A percentile compares a stretch with the other conserved stretches of the same genome.
These are phyloP conservation scores for Trissolcus brochymenae DNA, from an alignment of 2,888 invertebrate species.

Conservation along the genomic window DNA sequence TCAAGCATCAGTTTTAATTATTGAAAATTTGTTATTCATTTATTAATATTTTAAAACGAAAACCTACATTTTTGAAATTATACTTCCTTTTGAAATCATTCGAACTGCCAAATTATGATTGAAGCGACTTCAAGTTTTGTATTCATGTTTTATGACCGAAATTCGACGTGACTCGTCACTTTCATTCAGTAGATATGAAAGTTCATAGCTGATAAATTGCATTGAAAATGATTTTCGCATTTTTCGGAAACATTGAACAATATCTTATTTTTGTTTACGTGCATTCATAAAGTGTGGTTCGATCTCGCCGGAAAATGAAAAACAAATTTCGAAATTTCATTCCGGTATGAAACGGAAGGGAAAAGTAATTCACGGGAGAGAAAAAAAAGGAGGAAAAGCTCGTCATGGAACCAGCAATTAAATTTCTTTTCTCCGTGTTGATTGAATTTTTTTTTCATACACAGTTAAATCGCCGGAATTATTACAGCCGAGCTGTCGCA, in stretches of 20 bases:
- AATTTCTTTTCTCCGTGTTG: too few relatives aligned
- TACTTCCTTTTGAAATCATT: too few relatives aligned
- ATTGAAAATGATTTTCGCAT: constrained; percentile 27
- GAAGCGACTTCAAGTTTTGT: constrained; percentile 13
- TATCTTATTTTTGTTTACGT: constrained; percentile 3
- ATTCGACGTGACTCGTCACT: constrained; percentile 23
- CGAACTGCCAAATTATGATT: constrained; percentile 1
- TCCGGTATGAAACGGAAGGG: too few relatives aligned
- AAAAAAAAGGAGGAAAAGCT: too few relatives aligned
- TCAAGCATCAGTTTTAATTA: too few relatives aligned
- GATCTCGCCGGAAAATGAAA: too few relatives aligned
- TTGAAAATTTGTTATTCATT: too few relatives aligned
- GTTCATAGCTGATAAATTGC: constrained; percentile 29
- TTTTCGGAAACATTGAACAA: constrained; percentile 30
- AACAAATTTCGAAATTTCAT: too few relatives aligned
- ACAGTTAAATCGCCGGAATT: constrained; percentile 15
- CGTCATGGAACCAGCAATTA: too few relatives aligned
- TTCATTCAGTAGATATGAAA: constrained; percentile 18
- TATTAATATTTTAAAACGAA: too few relatives aligned
- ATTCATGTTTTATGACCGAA: constrained; percentile 8
- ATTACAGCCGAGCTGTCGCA: constrained; percentile 10
- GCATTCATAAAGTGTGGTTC: background rate
- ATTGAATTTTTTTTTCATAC: too few relatives aligned
- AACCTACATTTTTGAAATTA: background rate
- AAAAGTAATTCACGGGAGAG: too few relatives aligned